Conservation (phyloP, 2,888 invertebrate species). For the Drosophila neoperkinsi region DNA sequence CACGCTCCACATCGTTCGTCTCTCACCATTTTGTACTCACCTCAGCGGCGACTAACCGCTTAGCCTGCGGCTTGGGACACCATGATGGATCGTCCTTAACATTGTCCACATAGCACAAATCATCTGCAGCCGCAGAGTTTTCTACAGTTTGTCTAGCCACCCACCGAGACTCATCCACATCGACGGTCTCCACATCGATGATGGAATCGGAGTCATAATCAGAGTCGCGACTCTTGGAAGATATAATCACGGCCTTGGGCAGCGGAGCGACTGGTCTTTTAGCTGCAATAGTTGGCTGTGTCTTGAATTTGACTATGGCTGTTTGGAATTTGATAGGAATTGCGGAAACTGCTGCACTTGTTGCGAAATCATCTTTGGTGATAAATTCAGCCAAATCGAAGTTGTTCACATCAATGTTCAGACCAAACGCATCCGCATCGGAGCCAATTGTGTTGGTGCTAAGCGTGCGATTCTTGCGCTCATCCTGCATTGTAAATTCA, state of each 20-base stretch:
- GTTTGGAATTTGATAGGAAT: constrained; percentile 3
- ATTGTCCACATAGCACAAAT: constrained; percentile 79
- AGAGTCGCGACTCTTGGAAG: constrained; percentile 58
- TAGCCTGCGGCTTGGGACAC: constrained; percentile 71
- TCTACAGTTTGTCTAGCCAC: constrained; percentile 6
- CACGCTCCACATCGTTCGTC: constrained; percentile 15
- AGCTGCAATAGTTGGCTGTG: neutral
- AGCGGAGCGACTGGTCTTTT: neutral
- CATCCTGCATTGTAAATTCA: constrained; percentile 8
- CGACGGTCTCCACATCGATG: constrained; percentile 84
- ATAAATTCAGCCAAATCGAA: constrained; percentile 85
- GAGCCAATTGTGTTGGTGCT: constrained; percentile 78
- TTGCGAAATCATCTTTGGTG: constrained; percentile 83
- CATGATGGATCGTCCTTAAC: constrained; percentile 83
- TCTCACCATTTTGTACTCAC: constrained; percentile 55
- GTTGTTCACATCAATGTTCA: constrained; percentile 80
- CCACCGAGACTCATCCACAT: constrained; percentile 70
- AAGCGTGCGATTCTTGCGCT: constrained; percentile 71
- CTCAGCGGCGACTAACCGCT: constrained; percentile 63
- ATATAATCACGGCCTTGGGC: constrained; percentile 25
- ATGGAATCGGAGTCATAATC: constrained; percentile 84
- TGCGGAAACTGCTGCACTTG: constrained; percentile 4
- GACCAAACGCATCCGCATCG: constrained; percentile 78
- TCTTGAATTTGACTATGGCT: constrained; percentile 3
- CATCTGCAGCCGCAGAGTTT: constrained; percentile 32